Base-by-base conservation (phyloP, 2,888 invertebrate species). In the Cosmopolites sordidus region DNA sequence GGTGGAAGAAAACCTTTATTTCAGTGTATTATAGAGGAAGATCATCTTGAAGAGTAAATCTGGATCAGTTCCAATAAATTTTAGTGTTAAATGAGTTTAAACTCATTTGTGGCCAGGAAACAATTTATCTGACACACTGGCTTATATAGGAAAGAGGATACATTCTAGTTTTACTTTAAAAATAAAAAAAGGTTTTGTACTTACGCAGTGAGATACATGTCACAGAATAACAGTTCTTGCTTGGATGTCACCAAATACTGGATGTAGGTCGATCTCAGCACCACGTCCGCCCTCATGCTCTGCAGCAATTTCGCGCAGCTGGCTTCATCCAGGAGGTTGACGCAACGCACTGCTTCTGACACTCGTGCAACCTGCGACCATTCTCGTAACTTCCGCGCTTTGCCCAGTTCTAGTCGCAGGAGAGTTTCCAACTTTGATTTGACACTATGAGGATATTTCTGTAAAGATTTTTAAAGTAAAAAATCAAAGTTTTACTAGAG, bases 221-320 rank as follows among this genome's bases (percentile, higher is more conserved):
- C 76, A 9, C 86, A 84, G 39, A 85, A 79, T n/a, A 93, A 75
- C 39, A 93, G 76, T 43, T 87, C 85, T 69, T 92, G 88, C 27
- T 89, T 82, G 66, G 88, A 89, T 60, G 86, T 79, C 59, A 89
- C 83, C 62, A 94, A 77, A 76, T 94, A 93, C 39, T 87, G 83
- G 44, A 89, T 79, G 68, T 92, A 93, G 38, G 86, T 83, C n/a
- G 87, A 81, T 33, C 92, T 77, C 57, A 83, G 79, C 51, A 84
- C 77, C 68, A 89, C 84, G 66, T 94, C 93, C 43, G 87, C 85
- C 63, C 83, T 80, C 60, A 93, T 75, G 33, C 86, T 83, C 58
- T 82, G 78, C 62, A 92, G 79, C 51, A 92, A 75, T 68, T 89
- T 87, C 53, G 81, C 79, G 66, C 88, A 87, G 42, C 86, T 87